Conservation (phyloP, 2,113 vertebrate genomes). For the Larimichthys crocea region DNA sequence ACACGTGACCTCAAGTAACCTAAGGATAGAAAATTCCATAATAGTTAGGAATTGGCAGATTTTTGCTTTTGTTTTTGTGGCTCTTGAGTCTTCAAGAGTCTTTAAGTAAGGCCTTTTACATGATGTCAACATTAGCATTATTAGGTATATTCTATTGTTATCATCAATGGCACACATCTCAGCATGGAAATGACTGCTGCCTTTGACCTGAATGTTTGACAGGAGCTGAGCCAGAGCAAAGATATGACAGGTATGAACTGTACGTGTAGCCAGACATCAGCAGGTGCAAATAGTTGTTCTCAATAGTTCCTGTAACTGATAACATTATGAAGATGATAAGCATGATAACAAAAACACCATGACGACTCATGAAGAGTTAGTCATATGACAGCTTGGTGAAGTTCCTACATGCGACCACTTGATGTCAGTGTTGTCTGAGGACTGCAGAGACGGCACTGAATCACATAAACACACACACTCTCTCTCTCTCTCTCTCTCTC, state of each 20-base stretch:
- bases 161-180: background rate
- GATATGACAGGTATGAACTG: background rate
- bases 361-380: background rate
- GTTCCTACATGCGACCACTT: background rate
- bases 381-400: background rate
- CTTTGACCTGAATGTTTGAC: background rate
- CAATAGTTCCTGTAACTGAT: background rate
- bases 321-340: background rate
- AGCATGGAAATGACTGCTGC: background rate
- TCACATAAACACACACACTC: background rate
- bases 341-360: background rate
- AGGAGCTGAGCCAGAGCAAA: background rate
- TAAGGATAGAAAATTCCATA: too few species aligned
- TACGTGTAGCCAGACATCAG: background rate
- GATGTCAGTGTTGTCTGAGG: slow-evolving; percentile 53
- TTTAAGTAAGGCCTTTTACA: too few species aligned
- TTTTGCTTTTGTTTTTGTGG: background rate
- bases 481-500: too few species aligned
- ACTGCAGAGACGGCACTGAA: background rate
- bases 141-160: background rate
- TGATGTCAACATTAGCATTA: background rate
- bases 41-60: too few species aligned
- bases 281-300: background rate
- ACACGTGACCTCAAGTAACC: too few species aligned
- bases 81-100: background rate